These are phyloP conservation scores for Ctenicera cuprea DNA, from an alignment of 2,888 invertebrate species.

Conservation along the genomic window DNA sequence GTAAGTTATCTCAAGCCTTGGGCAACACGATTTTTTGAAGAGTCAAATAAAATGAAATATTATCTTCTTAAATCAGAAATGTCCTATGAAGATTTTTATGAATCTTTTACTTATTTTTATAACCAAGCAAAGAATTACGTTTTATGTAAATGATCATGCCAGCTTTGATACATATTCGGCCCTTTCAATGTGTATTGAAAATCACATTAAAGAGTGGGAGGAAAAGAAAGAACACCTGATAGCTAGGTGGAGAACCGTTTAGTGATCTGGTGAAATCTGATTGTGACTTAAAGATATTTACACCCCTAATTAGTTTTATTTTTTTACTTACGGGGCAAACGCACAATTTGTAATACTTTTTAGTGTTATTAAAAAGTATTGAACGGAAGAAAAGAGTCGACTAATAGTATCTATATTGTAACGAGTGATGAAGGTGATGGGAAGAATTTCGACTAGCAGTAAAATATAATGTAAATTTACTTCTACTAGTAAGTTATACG, in stretches of 20 bases:
- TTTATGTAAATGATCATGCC: neutral
- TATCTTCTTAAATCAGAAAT: constrained; percentile 1
- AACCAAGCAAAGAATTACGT: constrained; percentile 1
- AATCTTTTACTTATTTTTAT: neutral
- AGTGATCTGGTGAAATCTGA: neutral
- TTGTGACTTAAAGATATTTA: neutral
- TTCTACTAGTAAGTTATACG: no score
- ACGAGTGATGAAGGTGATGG: constrained; percentile 2
- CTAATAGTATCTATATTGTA: neutral
- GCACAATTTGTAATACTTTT: neutral
- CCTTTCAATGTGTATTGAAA: constrained; percentile 1
- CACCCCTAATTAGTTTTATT: neutral
- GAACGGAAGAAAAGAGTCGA: neutral
- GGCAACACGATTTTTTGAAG: no score
- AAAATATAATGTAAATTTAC: no score
- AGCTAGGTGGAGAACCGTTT: neutral
- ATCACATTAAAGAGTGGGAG: constrained; percentile 16
- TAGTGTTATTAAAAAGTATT: constrained; percentile 7
- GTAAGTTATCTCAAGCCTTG: neutral
- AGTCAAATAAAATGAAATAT: no score
- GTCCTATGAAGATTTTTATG: constrained; percentile 3
- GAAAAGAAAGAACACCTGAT: constrained; percentile 1
- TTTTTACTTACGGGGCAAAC: no score
- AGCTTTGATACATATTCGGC: constrained; percentile 2
- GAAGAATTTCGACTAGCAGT: no score